Conservation (phyloP, 2,113 vertebrate genomes). For the Camelus dromedarius region DNA sequence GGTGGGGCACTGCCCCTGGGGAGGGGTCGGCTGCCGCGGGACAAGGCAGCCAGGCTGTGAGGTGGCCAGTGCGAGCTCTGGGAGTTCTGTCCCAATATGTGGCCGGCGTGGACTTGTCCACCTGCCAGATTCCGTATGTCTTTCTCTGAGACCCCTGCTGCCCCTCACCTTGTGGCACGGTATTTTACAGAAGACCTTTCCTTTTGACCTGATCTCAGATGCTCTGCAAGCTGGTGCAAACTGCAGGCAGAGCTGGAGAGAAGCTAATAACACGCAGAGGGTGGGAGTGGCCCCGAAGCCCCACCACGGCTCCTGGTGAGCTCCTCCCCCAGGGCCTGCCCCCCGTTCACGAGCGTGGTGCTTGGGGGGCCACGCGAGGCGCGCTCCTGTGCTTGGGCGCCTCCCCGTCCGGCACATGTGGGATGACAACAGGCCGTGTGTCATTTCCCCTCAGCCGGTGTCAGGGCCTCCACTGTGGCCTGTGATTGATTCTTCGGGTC, state of each 20-base stretch:
- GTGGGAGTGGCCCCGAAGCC: neutral
- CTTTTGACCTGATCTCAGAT: neutral
- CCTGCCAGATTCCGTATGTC: neutral
- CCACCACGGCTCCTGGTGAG: fast-evolving
- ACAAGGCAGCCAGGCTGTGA: no score
- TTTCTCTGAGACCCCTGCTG: no score
- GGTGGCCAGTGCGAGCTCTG: fast-evolving
- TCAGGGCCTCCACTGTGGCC: neutral
- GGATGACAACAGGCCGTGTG: fast-evolving
- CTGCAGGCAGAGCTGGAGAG: fast-evolving
- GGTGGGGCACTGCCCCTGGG: no score
- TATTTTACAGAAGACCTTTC: neutral
- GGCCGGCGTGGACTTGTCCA: fast-evolving
- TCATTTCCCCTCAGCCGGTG: fast-evolving
- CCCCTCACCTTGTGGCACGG: neutral
- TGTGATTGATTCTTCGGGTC: no score
- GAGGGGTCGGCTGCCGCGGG: no score
- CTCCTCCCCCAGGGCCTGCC: no score
- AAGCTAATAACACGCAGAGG: fast-evolving
- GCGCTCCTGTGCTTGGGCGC: fast-evolving
- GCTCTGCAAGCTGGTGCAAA: fast-evolving
- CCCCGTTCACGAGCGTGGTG: no score
- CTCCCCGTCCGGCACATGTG: fast-evolving
- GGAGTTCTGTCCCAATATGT: neutral
- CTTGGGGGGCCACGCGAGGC: fast-evolving